Base-by-base conservation (phyloP, 1,140 invertebrate species). In the Saccostrea cuccullata region DNA sequence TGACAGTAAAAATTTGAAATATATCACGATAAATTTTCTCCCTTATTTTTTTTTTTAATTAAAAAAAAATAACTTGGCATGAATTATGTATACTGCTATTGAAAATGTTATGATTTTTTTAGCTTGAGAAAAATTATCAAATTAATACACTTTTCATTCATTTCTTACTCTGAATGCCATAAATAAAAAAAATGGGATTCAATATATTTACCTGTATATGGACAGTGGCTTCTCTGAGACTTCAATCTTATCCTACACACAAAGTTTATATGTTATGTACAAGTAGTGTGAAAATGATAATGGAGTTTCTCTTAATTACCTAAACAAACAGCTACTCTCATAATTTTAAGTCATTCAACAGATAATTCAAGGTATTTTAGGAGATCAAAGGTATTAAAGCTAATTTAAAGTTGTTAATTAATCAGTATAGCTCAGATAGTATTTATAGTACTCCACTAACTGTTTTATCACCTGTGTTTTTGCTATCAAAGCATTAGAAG, bases 401-500 rank as follows among this genome's bases (percentile, higher is more conserved):
- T 77, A 77, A 77, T 77, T 77, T 30, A 30, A 30, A 36, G 26
- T 30, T 40, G 5, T 36, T 77, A 77, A 36, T 77, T 77, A 36
- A 77, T 30, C 70, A 77, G 26, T 77, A 30, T 30, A 77, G 70
- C 70, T 77, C 70, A 36, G 11, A 23, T 13, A 8, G 8, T 77
- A 13, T 77, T 30, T 15, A 77, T 8, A 67, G 23, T 67, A 67
- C 60, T 67, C 20, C 60, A 67, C 17, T 67, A 67, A 67, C 60
- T 67, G 11, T 77, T 73, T 73, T 73, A 73, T 73, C 67, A 73
- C n/a, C 67, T 26, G 67, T 77, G 70, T 77, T 77, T n/a, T 77
- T 77, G 2, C 26, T 77, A 77, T 26, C 26, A 77, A 77, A 30
- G 20, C 60, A 67, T n/a, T 5, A 23, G 17, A 23, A 67, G 60